Evolutionary conservation across 2,797 vertebrate genomes (phyloP), one percentile per base, ranked within the genome.

Genomic region (Diglossa cyanea): DNA sequence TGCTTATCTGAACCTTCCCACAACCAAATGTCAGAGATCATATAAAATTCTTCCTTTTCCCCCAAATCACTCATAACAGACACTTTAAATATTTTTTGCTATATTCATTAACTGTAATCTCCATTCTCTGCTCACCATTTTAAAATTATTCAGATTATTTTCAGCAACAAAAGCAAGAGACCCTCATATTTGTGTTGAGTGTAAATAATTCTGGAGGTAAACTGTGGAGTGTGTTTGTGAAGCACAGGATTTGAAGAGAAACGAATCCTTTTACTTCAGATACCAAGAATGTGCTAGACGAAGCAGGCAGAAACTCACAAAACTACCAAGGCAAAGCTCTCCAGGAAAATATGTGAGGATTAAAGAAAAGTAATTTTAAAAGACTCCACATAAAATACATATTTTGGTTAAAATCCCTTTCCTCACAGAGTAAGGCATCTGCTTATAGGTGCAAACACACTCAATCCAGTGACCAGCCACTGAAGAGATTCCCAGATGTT

Each of bases 401-500:
- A 91, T 96, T 97, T 96, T 97, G 95, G 86, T 96, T 96, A 97
- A 97, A 97, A 97, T 95, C 92, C 97, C 79, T 95, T 92, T 91
- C 91, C 93, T 94, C 75, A 94, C 94, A 96, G 60, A 94, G 95
- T 84, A 96, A 96, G 68, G 86, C 82, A 89, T 95, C 92, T 95
- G 94, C 87, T 95, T 90, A 80, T 96, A 86, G 84, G 95, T 95
- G 96, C 92, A 91, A 97, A 93, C 89, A 95, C 88, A 97, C 89
- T 97, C 95, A 96, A 60, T 96, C 94, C 96, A 95, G 95, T 97
- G 95, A 97, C 89, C 91, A 96, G 95, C 93, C 91, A 91, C 96
- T 98, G 95, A 98, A 97, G 97, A 97, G 97, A 97, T 98, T 97
- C 97, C 96, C 97, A 98, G 97, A 98, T 97, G 97, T 98, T 98